A percentile compares a stretch with the other conserved stretches of the same genome.
These are phyloP conservation scores for Trichogramma pretiosum DNA, from an alignment of 1,140 invertebrate species.

Conservation along the genomic window DNA sequence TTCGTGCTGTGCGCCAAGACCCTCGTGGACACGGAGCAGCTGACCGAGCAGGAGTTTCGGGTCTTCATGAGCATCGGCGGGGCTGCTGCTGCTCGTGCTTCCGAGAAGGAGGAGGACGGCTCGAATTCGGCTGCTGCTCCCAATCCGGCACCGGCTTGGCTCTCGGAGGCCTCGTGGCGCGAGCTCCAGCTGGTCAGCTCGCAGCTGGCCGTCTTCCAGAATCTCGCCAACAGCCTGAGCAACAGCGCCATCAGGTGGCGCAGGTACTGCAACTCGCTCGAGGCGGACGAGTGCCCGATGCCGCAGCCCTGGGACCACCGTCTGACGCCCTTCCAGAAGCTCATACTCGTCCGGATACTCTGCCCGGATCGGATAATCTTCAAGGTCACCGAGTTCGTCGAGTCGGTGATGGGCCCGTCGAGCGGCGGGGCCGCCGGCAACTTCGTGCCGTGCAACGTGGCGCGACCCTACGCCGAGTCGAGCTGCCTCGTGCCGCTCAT, in stretches of 20 bases:
- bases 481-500: slow-evolving; percentile 53
- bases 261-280: slow-evolving; percentile 40
- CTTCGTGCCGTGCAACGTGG: slow-evolving; percentile 41
- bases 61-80: slow-evolving; percentile 52
- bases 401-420: slow-evolving; percentile 45
- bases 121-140: slow-evolving; percentile 37
- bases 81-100: too few species aligned
- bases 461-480: slow-evolving; percentile 54
- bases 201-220: slow-evolving; percentile 41
- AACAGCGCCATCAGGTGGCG: slow-evolving; percentile 47
- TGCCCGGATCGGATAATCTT: slow-evolving; percentile 51
- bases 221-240: slow-evolving; percentile 32
- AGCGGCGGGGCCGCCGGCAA: too few species aligned
- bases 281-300: slow-evolving; percentile 23
- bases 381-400: slow-evolving; percentile 33
- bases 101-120: slow-evolving; percentile 26
- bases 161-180: slow-evolving; percentile 52
- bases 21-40: slow-evolving; percentile 40
- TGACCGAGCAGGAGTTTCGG: slow-evolving; percentile 51
- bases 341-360: slow-evolving; percentile 52
- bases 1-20: slow-evolving; percentile 53
- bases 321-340: slow-evolving; percentile 50
- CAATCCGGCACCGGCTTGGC: slow-evolving; percentile 49
- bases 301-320: slow-evolving; percentile 46
- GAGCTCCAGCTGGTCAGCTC: slow-evolving; percentile 51